Base-by-base conservation (phyloP, 2,113 vertebrate genomes). In the Pampusana beccarii region DNA sequence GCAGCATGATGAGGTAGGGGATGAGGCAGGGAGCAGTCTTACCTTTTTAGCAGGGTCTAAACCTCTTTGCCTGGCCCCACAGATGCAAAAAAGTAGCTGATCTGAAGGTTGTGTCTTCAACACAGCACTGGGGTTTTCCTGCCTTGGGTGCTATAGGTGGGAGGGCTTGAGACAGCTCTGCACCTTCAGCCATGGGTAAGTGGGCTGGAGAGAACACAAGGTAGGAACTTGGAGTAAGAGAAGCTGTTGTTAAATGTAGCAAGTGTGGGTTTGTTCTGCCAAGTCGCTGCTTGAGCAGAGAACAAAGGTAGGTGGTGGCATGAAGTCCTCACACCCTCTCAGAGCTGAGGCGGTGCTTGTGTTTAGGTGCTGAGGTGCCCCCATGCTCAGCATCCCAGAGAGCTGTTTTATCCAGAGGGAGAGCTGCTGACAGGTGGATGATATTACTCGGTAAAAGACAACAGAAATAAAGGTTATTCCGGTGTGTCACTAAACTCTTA, bases 251-350 rank as follows among this genome's bases (percentile, higher is more conserved):
- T 90, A 81, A 77, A 62, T 86, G 72, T 86, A 42, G n/a, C 28
- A 58, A 67, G 80, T 78, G 94, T 95, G 86, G 80, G 75, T 83
- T 96, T 95, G 56, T 86, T 93, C 95, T 94, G 82, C 64, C 36
- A 80, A 80, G 83, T 78, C 0, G 0, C 58, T 88, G 64, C 86
- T 80, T 78, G 82, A 90, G 51, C 51, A 86, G 54, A 73, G 94
- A 89, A 93, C 95, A 90, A 90, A 86, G 72, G 92, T 96, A 77
- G 94, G 94, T 94, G 94, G 86, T 83, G 71, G 28, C 86, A 88
- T 20, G 13, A 80, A 92, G 46, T 92, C 51, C 82, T 96, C 46
- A 58, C 90, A 73, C 36, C 40, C 58, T 80, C 56, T 34, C 50
- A 38, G 80, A 94, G 82, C 79, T 53, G 61, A 80, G 58, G 38